These are phyloP conservation scores for Gymnoscopelus braueri DNA, from an alignment of 2,797 vertebrate genomes.

Conservation along the genomic window DNA sequence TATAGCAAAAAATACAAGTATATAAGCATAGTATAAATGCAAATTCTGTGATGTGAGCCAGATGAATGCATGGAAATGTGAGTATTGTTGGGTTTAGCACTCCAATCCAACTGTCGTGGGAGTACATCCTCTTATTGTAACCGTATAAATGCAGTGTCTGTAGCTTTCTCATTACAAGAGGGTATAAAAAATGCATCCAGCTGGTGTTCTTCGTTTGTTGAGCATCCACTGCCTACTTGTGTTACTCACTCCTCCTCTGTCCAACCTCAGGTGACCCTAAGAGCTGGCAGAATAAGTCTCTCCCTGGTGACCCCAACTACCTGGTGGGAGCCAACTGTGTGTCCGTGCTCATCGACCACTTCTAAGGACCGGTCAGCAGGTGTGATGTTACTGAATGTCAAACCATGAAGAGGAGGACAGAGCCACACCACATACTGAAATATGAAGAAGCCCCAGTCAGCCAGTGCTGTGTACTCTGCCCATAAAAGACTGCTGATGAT, in stretches of 20 bases:
- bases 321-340: conserved; percentile 99
- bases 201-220: background rate
- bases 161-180: background rate
- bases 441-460: conserved; percentile 57
- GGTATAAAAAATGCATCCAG: conserved; percentile 10
- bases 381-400: conserved; percentile 84
- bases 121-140: too few relatives aligned
- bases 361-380: conserved; percentile 82
- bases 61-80: too few relatives aligned
- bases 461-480: conserved; percentile 64
- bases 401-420: conserved; percentile 61
- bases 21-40: too few relatives aligned
- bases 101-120: too few relatives aligned
- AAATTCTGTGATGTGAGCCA: too few relatives aligned
- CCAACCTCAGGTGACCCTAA: conserved; percentile 92
- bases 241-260: conserved; percentile 40
- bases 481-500: conserved; percentile 60
- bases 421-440: conserved; percentile 28
- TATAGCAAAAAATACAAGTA: too few relatives aligned
- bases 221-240: conserved; percentile 2
- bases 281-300: conserved; percentile 99
- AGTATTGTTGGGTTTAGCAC: too few relatives aligned
- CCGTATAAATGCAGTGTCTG: background rate
- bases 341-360: conserved; percentile 98
- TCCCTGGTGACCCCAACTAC: conserved; percentile 98